phyloP scores from a whole-genome alignment of 2,797 vertebrate species.

The Avahi laniger region DNA sequence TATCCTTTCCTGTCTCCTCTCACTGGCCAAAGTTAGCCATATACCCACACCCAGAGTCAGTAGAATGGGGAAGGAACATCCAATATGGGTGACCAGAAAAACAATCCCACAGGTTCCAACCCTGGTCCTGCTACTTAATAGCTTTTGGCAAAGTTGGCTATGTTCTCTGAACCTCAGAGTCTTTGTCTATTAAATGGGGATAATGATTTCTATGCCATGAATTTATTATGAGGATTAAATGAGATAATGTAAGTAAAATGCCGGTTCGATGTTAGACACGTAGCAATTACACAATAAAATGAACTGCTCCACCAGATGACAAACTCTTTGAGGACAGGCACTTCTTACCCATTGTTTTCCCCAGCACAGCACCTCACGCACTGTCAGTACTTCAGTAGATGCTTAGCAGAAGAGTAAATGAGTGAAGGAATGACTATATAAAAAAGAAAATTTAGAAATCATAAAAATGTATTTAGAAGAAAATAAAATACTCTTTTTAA shows the following conservation, averaged over 20 bases:
- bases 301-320: not conserved
- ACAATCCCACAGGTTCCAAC: not conserved
- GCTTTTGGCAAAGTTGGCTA: not conserved
- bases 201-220: not conserved
- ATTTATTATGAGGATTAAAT: conserved; percentile 29
- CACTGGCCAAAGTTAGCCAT: not conserved
- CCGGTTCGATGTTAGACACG: not conserved
- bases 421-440: not conserved
- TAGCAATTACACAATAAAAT: not conserved
- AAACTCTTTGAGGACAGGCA: not conserved
- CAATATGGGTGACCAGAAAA: not conserved
- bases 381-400: not conserved
- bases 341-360: not conserved
- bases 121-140: not conserved
- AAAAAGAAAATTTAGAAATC: not conserved
- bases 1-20: not conserved
- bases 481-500: conserved; percentile 18
- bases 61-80: not conserved
- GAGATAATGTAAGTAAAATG: not conserved
- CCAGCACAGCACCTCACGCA: not conserved
- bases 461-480: not conserved
- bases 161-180: not conserved
- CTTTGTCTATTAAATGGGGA: not conserved
- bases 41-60: not conserved
- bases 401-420: not conserved